These are phyloP conservation scores for Anguilla obscura DNA, from an alignment of 2,797 vertebrate species.

Conservation along the genomic window DNA sequence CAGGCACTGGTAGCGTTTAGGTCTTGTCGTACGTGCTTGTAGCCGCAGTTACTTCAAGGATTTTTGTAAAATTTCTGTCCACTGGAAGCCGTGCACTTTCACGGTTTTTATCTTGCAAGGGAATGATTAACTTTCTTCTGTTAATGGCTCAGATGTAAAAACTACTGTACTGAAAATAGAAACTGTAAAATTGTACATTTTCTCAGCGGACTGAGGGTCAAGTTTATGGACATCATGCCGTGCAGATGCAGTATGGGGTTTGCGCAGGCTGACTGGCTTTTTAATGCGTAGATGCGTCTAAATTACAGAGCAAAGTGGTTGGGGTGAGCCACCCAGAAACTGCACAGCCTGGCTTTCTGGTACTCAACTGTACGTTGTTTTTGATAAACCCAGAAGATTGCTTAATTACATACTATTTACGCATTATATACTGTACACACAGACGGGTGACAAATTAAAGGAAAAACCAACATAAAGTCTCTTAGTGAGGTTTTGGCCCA, in stretches of 20 bases:
- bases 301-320: not conserved
- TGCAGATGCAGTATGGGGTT: not conserved
- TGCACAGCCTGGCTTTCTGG: not conserved
- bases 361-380: not conserved
- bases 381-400: not conserved
- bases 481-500: no score
- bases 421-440: no score
- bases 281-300: not conserved
- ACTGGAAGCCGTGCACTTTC: not conserved
- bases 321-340: not conserved
- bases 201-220: not conserved
- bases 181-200: not conserved
- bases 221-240: not conserved
- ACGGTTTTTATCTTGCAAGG: not conserved
- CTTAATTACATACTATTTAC: not conserved
- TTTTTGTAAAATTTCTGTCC: no score
- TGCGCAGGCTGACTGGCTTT: not conserved
- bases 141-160: not conserved
- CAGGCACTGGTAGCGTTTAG: not conserved
- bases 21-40: not conserved
- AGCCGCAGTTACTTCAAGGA: not conserved
- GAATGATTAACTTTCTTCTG: not conserved
- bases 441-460: no score
- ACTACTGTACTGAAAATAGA: not conserved
- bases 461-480: no score